phyloP scores from a whole-genome alignment of 2,113 vertebrate genomes.

The Pedetes capensis region DNA sequence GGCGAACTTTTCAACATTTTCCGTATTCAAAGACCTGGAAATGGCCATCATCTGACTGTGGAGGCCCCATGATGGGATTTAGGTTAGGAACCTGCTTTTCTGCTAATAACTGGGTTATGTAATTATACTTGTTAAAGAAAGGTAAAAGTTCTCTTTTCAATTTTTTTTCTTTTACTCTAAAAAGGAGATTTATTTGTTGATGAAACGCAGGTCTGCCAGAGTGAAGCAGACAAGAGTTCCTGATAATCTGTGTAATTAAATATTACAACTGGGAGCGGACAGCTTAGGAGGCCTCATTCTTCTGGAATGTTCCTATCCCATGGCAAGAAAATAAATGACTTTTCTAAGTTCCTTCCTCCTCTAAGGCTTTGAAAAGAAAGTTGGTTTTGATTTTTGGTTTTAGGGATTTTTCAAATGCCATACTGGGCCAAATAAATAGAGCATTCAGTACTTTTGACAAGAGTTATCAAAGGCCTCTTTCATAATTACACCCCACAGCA shows the following conservation, averaged over 20 bases:
- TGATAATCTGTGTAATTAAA: neutral
- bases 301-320: neutral
- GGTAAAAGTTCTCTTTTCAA: neutral
- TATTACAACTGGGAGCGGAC: neutral
- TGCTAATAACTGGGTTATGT: slow-evolving; percentile 39
- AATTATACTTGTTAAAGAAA: neutral
- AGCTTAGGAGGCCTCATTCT: neutral
- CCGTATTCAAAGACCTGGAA: slow-evolving; percentile 35
- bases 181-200: neutral
- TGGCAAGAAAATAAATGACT: neutral
- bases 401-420: neutral
- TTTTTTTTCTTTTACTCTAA: neutral
- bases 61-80: neutral
- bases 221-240: neutral
- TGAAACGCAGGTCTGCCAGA: neutral
- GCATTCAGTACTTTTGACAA: neutral
- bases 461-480: neutral
- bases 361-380: neutral
- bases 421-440: neutral
- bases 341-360: neutral
- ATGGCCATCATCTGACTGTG: slow-evolving; percentile 42
- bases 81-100: slow-evolving; percentile 25
- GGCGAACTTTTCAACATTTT: slow-evolving; percentile 56
- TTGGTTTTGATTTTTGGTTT: neutral
- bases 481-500: neutral